Evolutionary conservation across 92 coral and sea anemone genomes (phyloP).

Genomic region (Actinostola sp.): DNA sequence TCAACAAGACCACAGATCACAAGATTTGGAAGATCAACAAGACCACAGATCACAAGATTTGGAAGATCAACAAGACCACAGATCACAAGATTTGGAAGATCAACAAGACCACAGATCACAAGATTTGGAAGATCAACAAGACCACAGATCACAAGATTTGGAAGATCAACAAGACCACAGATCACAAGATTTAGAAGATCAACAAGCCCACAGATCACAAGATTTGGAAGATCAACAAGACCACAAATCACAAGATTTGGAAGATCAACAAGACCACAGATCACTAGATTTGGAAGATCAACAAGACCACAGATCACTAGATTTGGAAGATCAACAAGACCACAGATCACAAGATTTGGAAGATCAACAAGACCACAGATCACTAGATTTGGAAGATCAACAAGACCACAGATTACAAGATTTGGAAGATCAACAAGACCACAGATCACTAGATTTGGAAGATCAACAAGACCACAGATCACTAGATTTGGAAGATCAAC

Average conservation of each 20-base stretch:
- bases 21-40: conserved; percentile 11
- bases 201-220: conserved; percentile 1
- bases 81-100: conserved; percentile 12
- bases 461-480: neutral
- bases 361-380: neutral
- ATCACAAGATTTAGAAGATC: conserved; percentile 19
- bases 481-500: conserved; percentile 10
- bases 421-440: conserved; percentile 2
- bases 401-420: neutral
- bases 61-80: conserved; percentile 8
- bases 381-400: conserved; percentile 9
- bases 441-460: conserved; percentile 13
- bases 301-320: conserved; percentile 1
- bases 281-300: conserved; percentile 8
- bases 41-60: conserved; percentile 15
- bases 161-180: conserved; percentile 9
- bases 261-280: neutral
- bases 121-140: conserved; percentile 10
- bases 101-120: conserved; percentile 8
- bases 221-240: conserved; percentile 6
- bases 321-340: neutral
- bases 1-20: conserved; percentile 1
- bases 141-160: conserved; percentile 16
- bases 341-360: conserved; percentile 11
- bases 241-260: conserved; percentile 8